Conservation (phyloP, 1,140 invertebrate genomes). For the Chymomyza costata region DNA sequence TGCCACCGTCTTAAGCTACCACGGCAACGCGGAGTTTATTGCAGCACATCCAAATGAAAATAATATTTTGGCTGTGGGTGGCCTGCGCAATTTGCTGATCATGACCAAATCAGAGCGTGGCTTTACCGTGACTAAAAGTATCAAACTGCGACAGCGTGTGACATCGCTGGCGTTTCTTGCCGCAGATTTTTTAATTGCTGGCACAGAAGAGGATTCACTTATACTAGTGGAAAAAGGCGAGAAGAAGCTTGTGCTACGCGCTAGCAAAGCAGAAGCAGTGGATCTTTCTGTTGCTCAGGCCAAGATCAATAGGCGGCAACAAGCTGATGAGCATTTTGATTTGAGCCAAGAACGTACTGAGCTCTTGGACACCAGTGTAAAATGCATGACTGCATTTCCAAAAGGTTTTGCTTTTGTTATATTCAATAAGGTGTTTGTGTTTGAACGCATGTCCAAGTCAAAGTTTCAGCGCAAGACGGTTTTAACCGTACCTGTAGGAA, state of each 20-base stretch:
- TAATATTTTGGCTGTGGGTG: constrained; percentile 82
- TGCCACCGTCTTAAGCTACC: constrained; percentile 77
- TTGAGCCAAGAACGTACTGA: constrained; percentile 26
- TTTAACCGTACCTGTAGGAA: constrained; percentile 76
- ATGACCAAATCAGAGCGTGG: constrained; percentile 83
- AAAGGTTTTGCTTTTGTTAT: constrained; percentile 79
- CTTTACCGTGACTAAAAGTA: constrained; percentile 83
- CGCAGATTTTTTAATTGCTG: constrained; percentile 82
- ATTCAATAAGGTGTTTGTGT: constrained; percentile 79
- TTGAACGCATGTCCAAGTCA: constrained; percentile 78
- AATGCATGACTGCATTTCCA: constrained; percentile 76
- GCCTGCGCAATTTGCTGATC: constrained; percentile 81
- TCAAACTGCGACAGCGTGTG: constrained; percentile 83
- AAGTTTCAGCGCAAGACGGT: constrained; percentile 78
- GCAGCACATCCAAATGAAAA: constrained; percentile 82
- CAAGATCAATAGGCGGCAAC: constrained; percentile 54
- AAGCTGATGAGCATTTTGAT: constrained; percentile 40
- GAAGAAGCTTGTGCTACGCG: constrained; percentile 79
- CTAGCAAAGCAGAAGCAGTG: constrained; percentile 75
- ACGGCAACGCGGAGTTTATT: constrained; percentile 62
- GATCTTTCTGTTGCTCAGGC: constrained; percentile 75
- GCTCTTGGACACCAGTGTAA: constrained; percentile 69
- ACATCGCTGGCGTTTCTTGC: constrained; percentile 81
- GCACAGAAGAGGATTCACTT: constrained; percentile 82
- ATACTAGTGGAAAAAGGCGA: constrained; percentile 86